A percentile compares a stretch with the other conserved stretches of the same genome.
phyloP scores from a whole-genome alignment of 2,797 vertebrate species.

The Semotilus atromaculatus region DNA sequence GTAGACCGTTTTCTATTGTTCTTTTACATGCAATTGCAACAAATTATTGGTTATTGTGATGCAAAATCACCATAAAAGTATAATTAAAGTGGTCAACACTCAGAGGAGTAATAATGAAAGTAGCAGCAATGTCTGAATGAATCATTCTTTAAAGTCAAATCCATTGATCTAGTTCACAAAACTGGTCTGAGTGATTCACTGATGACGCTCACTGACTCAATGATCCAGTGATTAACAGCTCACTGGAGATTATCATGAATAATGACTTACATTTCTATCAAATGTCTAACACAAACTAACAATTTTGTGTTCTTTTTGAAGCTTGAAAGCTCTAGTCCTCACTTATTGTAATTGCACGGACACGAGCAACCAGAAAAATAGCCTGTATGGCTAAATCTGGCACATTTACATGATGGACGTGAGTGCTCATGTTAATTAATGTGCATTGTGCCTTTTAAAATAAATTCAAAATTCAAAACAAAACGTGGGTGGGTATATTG shows the following conservation, averaged over 20 bases:
- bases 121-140: not conserved
- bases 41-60: not conserved
- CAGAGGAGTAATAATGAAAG: not conserved
- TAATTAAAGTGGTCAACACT: not conserved
- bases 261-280: not conserved
- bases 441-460: too few species aligned
- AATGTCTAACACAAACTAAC: not conserved
- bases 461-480: too few species aligned
- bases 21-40: too few species aligned
- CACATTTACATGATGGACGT: too few species aligned
- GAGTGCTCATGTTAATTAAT: too few species aligned
- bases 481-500: not conserved
- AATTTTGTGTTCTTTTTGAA: not conserved
- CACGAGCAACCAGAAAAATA: not conserved
- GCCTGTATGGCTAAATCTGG: too few species aligned
- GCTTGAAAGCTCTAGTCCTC: not conserved
- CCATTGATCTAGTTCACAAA: not conserved
- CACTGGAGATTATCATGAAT: not conserved
- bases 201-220: not conserved
- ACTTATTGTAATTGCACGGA: not conserved
- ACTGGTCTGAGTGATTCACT: not conserved
- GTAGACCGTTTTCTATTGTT: not conserved
- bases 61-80: not conserved
- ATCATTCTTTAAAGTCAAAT: not conserved
- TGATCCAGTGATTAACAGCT: not conserved